Evolutionary conservation across 2,113 vertebrate species (phyloP), one percentile per base, ranked within the genome.

Genomic region (Dicaeum eximium): DNA sequence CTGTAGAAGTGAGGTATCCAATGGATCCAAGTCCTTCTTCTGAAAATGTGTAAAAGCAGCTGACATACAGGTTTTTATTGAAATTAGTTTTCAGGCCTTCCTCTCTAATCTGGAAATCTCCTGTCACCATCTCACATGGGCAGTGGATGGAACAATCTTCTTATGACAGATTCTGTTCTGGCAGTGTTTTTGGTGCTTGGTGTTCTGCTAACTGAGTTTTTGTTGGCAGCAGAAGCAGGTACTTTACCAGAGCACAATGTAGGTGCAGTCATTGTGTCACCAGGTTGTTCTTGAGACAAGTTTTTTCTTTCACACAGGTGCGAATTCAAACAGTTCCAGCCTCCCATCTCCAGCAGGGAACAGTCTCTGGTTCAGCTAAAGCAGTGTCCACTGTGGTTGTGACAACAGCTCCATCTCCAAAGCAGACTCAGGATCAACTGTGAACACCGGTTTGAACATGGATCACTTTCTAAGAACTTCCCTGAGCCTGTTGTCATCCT

Each of bases 311-410:
- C 78, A 37, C 56, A 87, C 88, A 99, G 99, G 99, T 99, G 44
- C 98, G 99, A 51, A 99, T 99, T 95, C 99, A 99, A 94, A 99
- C 99, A 0, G 98, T 99, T 20, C 99, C 98, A 1, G 98, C 99
- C 1, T 98, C 99, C 88, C 99, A 99, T 85, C 98, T 99, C 31
- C 99, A 99, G 90, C 98, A 99, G 94, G 98, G 98, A 94, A 98
- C 99, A 17, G 98, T 98, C 6, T 94, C 99, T 27, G 97, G 98
- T 66, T 98, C 99, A 44, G 98, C 98, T 14, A 99, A 99, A 97
- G 98, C 99, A 0, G 98, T 99, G 37, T 99, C 99, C 72, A 99
- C 99, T 3, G 99, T 99, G 27, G 99, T 99, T 5, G 99, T 99
- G 92, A 99, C 99, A 35, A 99, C 99, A 18, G 98, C 98, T 47